phyloP scores from a whole-genome alignment of 2,113 vertebrate genomes.

The Lophura nycthemera region DNA sequence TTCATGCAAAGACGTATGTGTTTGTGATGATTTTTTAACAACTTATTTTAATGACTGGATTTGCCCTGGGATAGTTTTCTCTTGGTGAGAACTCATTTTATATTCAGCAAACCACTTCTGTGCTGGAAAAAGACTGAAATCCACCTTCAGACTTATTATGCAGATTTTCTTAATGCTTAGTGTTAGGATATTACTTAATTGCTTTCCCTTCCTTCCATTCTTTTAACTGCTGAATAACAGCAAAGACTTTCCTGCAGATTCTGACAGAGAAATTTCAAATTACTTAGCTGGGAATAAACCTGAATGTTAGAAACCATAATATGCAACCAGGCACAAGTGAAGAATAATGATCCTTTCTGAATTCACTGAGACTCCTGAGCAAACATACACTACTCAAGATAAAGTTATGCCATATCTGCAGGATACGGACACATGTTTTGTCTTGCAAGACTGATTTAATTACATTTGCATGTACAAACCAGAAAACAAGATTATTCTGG shows the following conservation, averaged over 20 bases:
- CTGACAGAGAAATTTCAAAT: neutral
- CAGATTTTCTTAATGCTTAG: neutral
- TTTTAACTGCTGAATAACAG: neutral
- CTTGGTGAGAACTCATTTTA: neutral
- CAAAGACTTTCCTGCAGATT: neutral
- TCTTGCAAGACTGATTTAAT: neutral
- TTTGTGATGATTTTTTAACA: neutral
- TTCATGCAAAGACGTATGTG: neutral
- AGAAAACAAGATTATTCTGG: neutral
- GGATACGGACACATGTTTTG: neutral
- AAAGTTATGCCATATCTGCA: neutral
- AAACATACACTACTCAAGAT: neutral
- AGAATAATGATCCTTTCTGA: neutral
- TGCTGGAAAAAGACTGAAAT: neutral
- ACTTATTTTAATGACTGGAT: neutral
- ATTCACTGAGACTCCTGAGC: neutral
- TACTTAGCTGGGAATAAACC: neutral
- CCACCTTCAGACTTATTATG: neutral
- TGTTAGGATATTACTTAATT: neutral
- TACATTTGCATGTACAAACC: neutral
- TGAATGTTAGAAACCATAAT: neutral
- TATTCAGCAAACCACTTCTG: neutral
- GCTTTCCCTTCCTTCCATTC: neutral
- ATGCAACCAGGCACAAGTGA: neutral
- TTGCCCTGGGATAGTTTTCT: neutral